These are phyloP conservation scores for Sebastes kiyomatsui DNA, from an alignment of 2,797 vertebrate genomes.

Conservation along the genomic window DNA sequence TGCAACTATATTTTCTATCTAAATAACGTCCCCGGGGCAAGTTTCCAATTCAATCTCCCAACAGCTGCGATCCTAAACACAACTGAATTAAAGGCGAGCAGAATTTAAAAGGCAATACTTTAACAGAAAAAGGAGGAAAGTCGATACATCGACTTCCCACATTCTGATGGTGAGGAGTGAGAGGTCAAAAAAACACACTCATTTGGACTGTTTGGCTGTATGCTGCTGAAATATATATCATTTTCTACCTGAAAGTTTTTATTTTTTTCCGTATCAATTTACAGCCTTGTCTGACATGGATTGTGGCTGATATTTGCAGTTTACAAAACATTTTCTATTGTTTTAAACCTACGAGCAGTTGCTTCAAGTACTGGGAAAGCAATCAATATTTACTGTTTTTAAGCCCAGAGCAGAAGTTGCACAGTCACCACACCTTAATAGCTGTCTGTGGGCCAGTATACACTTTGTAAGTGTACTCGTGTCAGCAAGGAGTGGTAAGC, in stretches of 20 bases:
- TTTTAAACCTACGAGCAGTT: slow-evolving; percentile 33
- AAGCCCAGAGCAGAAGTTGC: slow-evolving; percentile 56
- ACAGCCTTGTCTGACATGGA: slow-evolving; percentile 24
- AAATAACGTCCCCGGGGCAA: slow-evolving; percentile 53
- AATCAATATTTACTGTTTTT: slow-evolving; percentile 67
- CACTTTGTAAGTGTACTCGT: slow-evolving; percentile 42
- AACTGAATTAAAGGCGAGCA: slow-evolving; percentile 49
- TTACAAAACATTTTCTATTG: slow-evolving; percentile 33
- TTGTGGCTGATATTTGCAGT: slow-evolving; percentile 37
- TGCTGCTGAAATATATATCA: background rate
- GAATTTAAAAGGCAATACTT: slow-evolving; percentile 43
- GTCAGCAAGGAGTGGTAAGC: slow-evolving; percentile 45
- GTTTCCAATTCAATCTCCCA: slow-evolving; percentile 55
- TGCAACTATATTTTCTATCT: slow-evolving; percentile 46
- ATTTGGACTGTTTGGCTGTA: background rate
- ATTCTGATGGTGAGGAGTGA: background rate
- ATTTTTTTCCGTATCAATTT: background rate
- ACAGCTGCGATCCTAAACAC: slow-evolving; percentile 50
- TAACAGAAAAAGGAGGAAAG: slow-evolving; percentile 25
- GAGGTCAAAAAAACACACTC: slow-evolving; percentile 19
- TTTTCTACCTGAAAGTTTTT: background rate
- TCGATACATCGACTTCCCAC: slow-evolving; percentile 1
- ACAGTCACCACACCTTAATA: slow-evolving; percentile 63
- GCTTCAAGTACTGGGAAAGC: slow-evolving; percentile 36
- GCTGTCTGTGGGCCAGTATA: slow-evolving; percentile 52